Evolutionary conservation across 2,113 vertebrate genomes (phyloP), one percentile per base, ranked within the genome.

Genomic region (Regulus satrapa): DNA sequence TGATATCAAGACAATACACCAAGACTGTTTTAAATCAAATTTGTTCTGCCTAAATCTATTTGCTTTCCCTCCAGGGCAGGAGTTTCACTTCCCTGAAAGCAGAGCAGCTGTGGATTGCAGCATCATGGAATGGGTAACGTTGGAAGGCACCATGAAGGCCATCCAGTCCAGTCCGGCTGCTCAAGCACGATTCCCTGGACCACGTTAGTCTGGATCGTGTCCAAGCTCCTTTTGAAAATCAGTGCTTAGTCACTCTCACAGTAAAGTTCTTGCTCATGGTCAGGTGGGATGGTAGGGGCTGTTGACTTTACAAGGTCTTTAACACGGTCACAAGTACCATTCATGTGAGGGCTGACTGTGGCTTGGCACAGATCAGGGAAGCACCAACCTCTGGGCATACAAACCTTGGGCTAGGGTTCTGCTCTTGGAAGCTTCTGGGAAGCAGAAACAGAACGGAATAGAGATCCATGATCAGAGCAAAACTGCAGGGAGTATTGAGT

Each of bases 281-380:
- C 68, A 68, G 41, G 34, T 62, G 54, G 31, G 5, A 49, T 48
- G 34, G 12, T 46, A 85, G 43, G 21, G 10, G 54, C 12, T 78
- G 43, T 62, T 81, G 46, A 62, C 46, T 62, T 85, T 34, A 20
- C 20, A n/a, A 80, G 24, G 17, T 14, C 85, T 72, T 58, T 61
- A 41, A 63, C 14, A 11, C 11, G 1, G 2, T 71, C 54, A 67
- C 62, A 59, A 83, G 29, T 32, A 71, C 26, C n/a, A 17, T 38
- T 88, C 4, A 2, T 16, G 23, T 1, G 12, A 80, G 29, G 17
- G 20, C 49, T 88, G 79, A 17, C n/a, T 0, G 0, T 46, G 32
- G 34, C 23, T 90, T 52, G 16, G 41, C 8, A 21, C 45, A 76
- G 17, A 17, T 43, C 68, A 83, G 73, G 10, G 43, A 31, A 73